These are phyloP conservation scores for Allolobophora icterica DNA, from an alignment of 2,888 invertebrate species.

Conservation along the genomic window DNA sequence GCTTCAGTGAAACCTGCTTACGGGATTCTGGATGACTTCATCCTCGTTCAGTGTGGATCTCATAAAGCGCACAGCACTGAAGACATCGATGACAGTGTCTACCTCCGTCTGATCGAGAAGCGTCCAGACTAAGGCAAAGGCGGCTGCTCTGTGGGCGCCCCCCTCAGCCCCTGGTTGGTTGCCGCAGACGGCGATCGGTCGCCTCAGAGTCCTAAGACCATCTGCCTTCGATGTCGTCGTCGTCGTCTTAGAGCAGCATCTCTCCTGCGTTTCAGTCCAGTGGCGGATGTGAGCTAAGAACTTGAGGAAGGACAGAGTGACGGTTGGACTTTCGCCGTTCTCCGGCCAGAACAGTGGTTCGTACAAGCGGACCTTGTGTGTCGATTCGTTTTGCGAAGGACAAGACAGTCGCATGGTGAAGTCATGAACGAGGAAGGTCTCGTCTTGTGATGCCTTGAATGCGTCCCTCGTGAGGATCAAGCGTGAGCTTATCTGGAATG, in stretches of 20 bases:
- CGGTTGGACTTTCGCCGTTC: background rate
- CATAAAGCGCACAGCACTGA: background rate
- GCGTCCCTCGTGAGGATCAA: background rate
- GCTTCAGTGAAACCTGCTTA: background rate
- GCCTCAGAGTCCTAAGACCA: no score
- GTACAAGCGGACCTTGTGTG: background rate
- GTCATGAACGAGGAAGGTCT: conserved; percentile 13
- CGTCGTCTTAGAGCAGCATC: no score
- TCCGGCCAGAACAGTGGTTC: background rate
- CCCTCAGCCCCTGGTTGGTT: no score
- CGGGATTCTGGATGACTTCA: background rate
- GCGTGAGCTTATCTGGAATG: background rate
- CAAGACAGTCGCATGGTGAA: background rate
- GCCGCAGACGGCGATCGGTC: no score
- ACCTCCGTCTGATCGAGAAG: conserved; percentile 12
- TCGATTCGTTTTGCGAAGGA: background rate
- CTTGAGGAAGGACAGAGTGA: background rate
- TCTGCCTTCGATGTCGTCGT: no score
- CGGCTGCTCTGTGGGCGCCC: no score
- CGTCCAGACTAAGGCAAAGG: background rate
- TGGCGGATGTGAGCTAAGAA: conserved; percentile 11
- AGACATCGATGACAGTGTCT: background rate
- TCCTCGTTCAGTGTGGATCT: background rate
- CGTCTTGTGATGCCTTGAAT: background rate
- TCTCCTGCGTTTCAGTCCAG: background rate